Percentiles rank a stretch among this genome's conserved stretches.
Evolutionary conservation across 2,113 vertebrate species (phyloP).

Genomic region (Petrocephalus zakoni): DNA sequence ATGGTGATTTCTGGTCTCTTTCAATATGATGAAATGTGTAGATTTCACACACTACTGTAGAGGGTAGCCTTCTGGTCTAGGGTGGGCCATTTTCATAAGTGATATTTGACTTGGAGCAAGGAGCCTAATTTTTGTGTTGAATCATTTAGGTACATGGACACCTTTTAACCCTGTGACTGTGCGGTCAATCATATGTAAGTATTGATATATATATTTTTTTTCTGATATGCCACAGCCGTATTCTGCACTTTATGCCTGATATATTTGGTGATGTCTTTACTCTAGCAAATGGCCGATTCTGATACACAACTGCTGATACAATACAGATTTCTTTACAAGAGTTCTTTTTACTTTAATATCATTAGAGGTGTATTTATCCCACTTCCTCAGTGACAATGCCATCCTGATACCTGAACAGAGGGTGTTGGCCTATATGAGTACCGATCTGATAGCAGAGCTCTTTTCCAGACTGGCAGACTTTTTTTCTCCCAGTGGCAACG

Average conservation of each 20-base stretch:
- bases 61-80: neutral
- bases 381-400: no score
- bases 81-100: neutral
- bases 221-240: neutral
- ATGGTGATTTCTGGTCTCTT: neutral
- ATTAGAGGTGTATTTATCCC: no score
- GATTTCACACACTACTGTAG: neutral
- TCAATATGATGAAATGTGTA: neutral
- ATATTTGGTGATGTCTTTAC: neutral
- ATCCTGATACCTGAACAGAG: no score
- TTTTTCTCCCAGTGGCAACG: no score
- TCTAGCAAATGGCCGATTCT: no score
- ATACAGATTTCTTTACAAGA: no score
- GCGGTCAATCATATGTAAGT: constrained; percentile 90
- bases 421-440: no score
- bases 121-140: neutral
- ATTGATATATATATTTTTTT: neutral
- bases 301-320: no score
- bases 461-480: no score
- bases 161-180: constrained; percentile 96
- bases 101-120: neutral
- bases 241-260: neutral
- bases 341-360: no score
- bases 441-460: no score
- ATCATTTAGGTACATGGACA: constrained; percentile 85